Percentiles rank a stretch among this genome's conserved stretches.
These are phyloP conservation scores for Syrrhaptes paradoxus DNA, from an alignment of 2,113 vertebrate genomes.

Conservation along the genomic window DNA sequence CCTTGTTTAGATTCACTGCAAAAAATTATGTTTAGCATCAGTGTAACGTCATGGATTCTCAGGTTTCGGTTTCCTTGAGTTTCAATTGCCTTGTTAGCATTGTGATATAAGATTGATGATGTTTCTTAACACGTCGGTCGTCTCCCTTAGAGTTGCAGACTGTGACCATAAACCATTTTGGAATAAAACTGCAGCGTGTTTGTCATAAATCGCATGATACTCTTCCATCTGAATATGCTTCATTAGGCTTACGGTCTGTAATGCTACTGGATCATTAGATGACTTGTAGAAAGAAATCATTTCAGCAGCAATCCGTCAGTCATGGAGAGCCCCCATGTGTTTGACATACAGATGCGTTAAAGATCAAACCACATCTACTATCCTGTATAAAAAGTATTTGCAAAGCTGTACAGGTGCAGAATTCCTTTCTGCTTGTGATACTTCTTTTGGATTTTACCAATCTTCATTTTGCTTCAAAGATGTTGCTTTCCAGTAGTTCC, in stretches of 20 bases:
- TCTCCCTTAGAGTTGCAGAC: not conserved
- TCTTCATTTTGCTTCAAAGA: conserved; percentile 27
- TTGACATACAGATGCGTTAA: not conserved
- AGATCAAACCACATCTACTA: not conserved
- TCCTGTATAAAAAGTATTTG: conserved; percentile 20
- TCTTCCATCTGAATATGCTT: conserved; percentile 30
- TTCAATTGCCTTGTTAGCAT: not conserved
- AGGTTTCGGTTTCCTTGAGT: not conserved
- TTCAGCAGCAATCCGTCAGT: conserved; percentile 6
- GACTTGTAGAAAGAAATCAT: not conserved
- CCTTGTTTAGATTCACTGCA: not conserved
- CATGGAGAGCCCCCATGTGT: conserved; percentile 44
- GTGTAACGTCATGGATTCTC: not conserved
- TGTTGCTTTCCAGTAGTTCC: conserved; percentile 34
- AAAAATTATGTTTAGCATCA: not conserved
- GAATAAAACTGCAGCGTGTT: not conserved
- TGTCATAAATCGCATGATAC: not conserved
- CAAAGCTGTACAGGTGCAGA: not conserved
- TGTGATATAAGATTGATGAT: not conserved
- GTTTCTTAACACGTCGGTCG: not conserved
- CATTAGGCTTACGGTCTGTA: conserved; percentile 50
- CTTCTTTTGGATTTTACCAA: not conserved
- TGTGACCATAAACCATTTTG: not conserved
- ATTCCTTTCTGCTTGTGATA: not conserved
- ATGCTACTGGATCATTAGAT: conserved; percentile 21